Percentiles rank a stretch among this genome's conserved stretches.
phyloP scores from a whole-genome alignment of 2,888 invertebrate genomes.

The Torymus aiolomorphi region DNA sequence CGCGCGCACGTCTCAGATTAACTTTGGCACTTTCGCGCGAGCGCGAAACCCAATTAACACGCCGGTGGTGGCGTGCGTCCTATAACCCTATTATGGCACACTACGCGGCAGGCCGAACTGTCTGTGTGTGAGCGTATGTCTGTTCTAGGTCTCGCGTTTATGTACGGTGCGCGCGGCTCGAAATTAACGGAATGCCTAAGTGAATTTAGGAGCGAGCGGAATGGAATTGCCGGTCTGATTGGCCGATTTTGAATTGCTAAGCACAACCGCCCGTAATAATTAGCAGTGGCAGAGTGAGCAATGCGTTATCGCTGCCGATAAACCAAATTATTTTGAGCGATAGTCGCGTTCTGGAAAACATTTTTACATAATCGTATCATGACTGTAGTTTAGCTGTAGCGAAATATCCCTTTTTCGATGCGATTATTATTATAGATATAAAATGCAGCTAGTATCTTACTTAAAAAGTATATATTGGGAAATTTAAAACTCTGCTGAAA shows the following conservation, averaged over 20 bases:
- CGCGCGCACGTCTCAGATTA: slow-evolving; percentile 68
- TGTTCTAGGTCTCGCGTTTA: not conserved
- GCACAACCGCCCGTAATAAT: slow-evolving; percentile 17
- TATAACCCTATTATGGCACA: slow-evolving; percentile 25
- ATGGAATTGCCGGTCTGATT: slow-evolving; percentile 39
- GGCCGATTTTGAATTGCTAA: slow-evolving; percentile 46
- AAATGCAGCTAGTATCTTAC: too few relatives aligned
- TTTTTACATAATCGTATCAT: too few relatives aligned
- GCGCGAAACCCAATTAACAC: slow-evolving; percentile 47
- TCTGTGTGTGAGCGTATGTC: not conserved
- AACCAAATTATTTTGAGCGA: too few relatives aligned
- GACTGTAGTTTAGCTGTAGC: too few relatives aligned
- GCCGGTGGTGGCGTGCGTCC: not conserved
- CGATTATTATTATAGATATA: too few relatives aligned
- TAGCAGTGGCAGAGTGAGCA: not conserved
- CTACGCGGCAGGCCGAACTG: not conserved
- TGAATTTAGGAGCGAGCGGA: slow-evolving; percentile 24
- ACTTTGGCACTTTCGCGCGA: slow-evolving; percentile 63
- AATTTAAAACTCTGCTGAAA: too few relatives aligned
- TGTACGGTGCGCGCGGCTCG: not conserved
- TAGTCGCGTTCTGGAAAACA: too few relatives aligned
- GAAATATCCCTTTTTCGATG: too few relatives aligned
- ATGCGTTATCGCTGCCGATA: not conserved
- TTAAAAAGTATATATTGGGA: too few relatives aligned
- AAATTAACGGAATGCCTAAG: slow-evolving; percentile 36